Evolutionary conservation across 2,888 invertebrate species (phyloP), one percentile per base, ranked within the genome.

Genomic region (Dasypogon diadema): DNA sequence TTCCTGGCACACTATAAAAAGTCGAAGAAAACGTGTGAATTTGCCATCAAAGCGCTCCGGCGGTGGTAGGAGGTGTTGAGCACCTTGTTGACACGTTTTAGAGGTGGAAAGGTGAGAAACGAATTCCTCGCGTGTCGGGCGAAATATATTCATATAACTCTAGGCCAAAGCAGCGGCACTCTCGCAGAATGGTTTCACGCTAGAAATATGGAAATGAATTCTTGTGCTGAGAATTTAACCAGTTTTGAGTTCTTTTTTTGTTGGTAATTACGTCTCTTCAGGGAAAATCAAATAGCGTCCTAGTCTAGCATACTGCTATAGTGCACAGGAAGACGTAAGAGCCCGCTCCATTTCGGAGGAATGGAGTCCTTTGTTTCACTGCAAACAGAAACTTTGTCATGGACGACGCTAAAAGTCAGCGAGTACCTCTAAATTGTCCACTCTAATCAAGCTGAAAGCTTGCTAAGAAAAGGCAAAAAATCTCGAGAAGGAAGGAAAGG

Each of bases 371-470:
- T 60, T 60, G 60, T 60, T 42, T 60, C 12, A 10, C 8, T 8
- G 3, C 37, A 24, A 34, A 2, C 21, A 34, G n/a, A 6, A 12
- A 42, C 18, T 30, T 58, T 30, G 58, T 22, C 26, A n/a, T 60
- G 16, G 2, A 6, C n/a, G n/a, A n/a, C 42, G 12, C 30, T 60
- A 30, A 26, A 16, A 34, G 34, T 30, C 37, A 34, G 16, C 34
- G 37, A 37, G 60, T 58, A 8, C 34, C n/a, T 58, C 4, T 4
- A 60, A 60, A 60, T 18, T 12, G 60, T 60, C 16, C 60, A n/a
- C 37, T 60, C 34, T 60, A 60, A 60, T 60, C 60, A 60, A 34
- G 60, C 18, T 60, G 30, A 60, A 60, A 34, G 37, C 60, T 37
- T 60, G 16, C 60, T 12, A 18, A 60, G 37, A 60, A 34, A 37